Base-by-base conservation (phyloP, 2,888 invertebrate genomes). In the Euproctis similis region DNA sequence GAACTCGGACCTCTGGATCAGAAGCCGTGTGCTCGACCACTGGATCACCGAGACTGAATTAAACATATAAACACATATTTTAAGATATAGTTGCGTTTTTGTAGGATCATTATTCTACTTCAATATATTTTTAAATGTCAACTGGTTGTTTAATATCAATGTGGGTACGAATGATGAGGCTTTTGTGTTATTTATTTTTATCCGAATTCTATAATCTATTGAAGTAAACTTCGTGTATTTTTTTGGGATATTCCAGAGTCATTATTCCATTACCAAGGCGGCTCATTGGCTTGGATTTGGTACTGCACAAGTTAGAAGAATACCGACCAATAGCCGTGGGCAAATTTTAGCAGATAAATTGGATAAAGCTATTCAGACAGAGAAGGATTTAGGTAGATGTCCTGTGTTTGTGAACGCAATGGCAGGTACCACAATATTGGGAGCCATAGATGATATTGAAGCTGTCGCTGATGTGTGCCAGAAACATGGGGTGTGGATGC, bases 261-360 rank as follows among this genome's bases (percentile, higher is more conserved):
- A 96, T 65, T 96, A 95, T 59, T 95, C 95, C 1, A 87, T 94
- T 8, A 86, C 87, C 52, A 93, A 95, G 73, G 91, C 91, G 4
- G 92, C 92, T 0, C 89, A 93, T 47, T 93, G 93, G 90, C 77
- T 95, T 7, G 95, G 96, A 0, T 76, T 95, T n/a, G 96, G 96
- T 0, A 89, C 90, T 0, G 90, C 94, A 11, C 90, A 91, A 45
- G 65, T 88, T 12, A 71, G 88, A 16, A 61, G 84, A 45, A 88
- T 96, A 3, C 86, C 87, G 53, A 89, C 91, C 0, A 92, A 94
- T 53, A 67, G 75, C 2, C 54, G 64, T 2, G 94, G 94, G 0
- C 86, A 89, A 46, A 93, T 95, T 89, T 50, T 87, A 1, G 69
- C 87, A 0, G 58, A 74, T 1, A 88, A 90, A 17, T 68, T 95